phyloP scores from a whole-genome alignment of 2,888 invertebrate species.

The Spilosoma lubricipeda region DNA sequence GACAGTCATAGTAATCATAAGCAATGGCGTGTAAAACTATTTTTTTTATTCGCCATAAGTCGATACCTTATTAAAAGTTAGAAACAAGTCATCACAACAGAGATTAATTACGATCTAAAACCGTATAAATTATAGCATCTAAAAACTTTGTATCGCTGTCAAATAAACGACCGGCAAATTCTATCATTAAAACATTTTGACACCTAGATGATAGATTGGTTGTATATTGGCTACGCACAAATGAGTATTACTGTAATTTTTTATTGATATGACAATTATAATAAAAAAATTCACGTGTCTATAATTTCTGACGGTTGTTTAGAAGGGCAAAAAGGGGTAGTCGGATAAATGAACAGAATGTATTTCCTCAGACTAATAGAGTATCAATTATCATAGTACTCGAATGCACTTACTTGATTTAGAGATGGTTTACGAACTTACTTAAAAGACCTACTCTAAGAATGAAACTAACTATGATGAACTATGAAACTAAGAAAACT shows the following conservation, averaged over 20 bases:
- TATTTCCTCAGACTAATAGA: too few species aligned
- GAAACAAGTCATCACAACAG: not conserved
- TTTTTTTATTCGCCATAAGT: not conserved
- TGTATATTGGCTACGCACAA: conserved; percentile 19
- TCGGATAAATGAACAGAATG: too few species aligned
- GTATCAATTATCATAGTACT: not conserved
- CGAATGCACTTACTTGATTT: not conserved
- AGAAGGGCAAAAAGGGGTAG: not conserved
- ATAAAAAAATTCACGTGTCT: not conserved
- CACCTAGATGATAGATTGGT: conserved; percentile 41
- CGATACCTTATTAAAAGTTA: not conserved
- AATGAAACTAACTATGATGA: too few species aligned
- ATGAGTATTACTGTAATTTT: not conserved
- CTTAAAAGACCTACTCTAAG: too few species aligned
- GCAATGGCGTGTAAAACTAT: too few species aligned
- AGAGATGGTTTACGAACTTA: not conserved
- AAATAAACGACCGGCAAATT: conserved; percentile 38
- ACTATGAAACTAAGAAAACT: not conserved
- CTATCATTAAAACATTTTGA: conserved; percentile 47
- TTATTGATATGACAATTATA: not conserved
- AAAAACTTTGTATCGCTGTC: conserved; percentile 21
- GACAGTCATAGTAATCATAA: too few species aligned
- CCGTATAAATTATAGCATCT: conserved; percentile 14
- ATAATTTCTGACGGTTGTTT: not conserved
- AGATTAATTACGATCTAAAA: conserved; percentile 17